These are phyloP conservation scores for Chaunax sp. DNA, from an alignment of 2,797 vertebrate species.

Conservation along the genomic window DNA sequence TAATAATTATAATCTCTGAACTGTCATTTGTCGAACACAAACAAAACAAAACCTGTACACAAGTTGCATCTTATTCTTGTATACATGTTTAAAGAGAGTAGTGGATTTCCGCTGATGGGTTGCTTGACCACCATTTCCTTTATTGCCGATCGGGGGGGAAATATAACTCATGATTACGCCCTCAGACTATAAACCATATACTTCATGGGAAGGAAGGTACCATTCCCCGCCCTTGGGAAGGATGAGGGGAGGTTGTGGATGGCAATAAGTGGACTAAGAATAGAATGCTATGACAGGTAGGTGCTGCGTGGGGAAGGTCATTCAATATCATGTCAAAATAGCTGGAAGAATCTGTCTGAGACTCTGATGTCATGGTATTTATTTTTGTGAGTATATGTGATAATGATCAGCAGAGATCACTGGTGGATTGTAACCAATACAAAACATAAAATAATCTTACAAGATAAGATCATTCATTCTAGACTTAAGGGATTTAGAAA, in stretches of 20 bases:
- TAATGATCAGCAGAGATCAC: slow-evolving; percentile 1
- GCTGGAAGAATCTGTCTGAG: not conserved
- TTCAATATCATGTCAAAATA: slow-evolving; percentile 28
- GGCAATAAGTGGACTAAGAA: slow-evolving; percentile 60
- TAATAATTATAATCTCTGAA: too few relatives aligned
- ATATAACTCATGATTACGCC: slow-evolving; percentile 56
- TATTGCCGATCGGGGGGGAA: slow-evolving; percentile 19
- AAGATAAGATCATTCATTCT: too few relatives aligned
- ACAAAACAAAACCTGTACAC: not conserved
- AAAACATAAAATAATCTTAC: too few relatives aligned
- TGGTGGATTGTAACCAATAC: not conserved
- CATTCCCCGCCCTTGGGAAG: slow-evolving; percentile 47
- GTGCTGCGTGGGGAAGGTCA: slow-evolving; percentile 15
- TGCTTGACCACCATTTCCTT: slow-evolving; percentile 21
- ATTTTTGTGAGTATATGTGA: not conserved
- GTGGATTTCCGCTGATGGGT: slow-evolving; percentile 31
- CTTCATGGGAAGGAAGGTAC: slow-evolving; percentile 25
- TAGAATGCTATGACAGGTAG: slow-evolving; percentile 56
- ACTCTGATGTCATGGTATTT: not conserved
- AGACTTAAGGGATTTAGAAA: too few relatives aligned
- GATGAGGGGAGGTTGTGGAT: slow-evolving; percentile 36
- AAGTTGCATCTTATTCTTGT: not conserved
- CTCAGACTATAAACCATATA: slow-evolving; percentile 11
- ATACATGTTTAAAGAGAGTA: not conserved
- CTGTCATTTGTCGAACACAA: too few relatives aligned